Base-by-base conservation (phyloP, 2,888 invertebrate genomes). In the Oxystoma pomonae region DNA sequence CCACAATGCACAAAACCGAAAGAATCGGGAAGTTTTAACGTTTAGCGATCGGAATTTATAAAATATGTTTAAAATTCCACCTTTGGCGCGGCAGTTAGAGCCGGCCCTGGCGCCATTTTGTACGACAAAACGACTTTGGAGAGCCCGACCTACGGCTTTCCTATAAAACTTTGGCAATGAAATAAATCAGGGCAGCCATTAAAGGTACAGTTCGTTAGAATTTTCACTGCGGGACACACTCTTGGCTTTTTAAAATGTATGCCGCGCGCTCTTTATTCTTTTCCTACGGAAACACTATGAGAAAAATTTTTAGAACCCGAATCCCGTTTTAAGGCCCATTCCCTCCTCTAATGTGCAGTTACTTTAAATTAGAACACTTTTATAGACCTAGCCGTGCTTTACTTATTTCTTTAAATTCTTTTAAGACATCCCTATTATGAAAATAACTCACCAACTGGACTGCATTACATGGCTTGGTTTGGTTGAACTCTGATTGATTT, bases 121-220 rank as follows among this genome's bases (percentile, higher is more conserved):
- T 49, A n/a, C 49, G 57, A 62, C 60, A 64, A 64, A 62, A 60
- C 61, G 63, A 63, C 62, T 66, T 61, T 62, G 64, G 61, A 62
- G 61, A 66, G 63, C 60, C 55, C 61, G 55, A 56, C 49, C 61
- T 59, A 65, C 63, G 60, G 61, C 61, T 66, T 59, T 60, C 57
- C 65, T 61, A 65, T 67, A 61, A 67, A 67, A 66, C 64, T 66
- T 66, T 61, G 55, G 62, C 59, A 66, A 64, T 66, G 58, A 64
- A 58, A 64, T 66, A 64, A 66, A 66, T 66, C 66, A 64, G 60
- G 16, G 20, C 53, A 57, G 35, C 58, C 57, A 60, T 60, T 59
- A 52, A 59, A 56, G 55, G 61, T 60, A 60, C 35, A 35, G 35
- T 35, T 35, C 35, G 35, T 35, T 35, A 35, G 35, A 35, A 35